These are phyloP conservation scores for Mesocentrotus franciscanus DNA, from an alignment of 53 echinoderm and acorn worm genomes.

Conservation along the genomic window DNA sequence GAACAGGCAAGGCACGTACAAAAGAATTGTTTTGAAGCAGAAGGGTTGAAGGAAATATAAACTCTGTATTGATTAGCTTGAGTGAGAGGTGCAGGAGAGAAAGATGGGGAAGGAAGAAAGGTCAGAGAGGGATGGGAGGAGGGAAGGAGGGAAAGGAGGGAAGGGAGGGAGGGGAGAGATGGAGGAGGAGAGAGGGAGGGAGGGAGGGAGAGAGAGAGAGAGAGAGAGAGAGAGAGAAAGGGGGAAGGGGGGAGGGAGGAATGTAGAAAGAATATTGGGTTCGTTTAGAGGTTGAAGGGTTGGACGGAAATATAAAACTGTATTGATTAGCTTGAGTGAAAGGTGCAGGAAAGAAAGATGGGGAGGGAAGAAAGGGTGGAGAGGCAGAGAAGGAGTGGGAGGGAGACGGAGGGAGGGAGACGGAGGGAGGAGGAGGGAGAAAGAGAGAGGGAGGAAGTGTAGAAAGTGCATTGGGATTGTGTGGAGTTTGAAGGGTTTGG, in stretches of 20 bases:
- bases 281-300: background rate
- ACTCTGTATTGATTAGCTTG: conserved; percentile 7
- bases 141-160: too few relatives aligned
- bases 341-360: background rate
- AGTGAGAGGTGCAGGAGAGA: background rate
- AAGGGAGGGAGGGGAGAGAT: too few relatives aligned
- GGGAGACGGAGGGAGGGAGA: background rate
- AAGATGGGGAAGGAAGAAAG: background rate
- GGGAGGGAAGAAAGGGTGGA: background rate
- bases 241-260: too few relatives aligned
- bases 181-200: too few relatives aligned
- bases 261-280: too few relatives aligned
- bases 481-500: background rate
- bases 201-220: too few relatives aligned
- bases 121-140: too few relatives aligned
- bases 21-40: background rate
- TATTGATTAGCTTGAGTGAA: conserved; percentile 9
- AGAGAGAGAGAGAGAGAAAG: too few relatives aligned
- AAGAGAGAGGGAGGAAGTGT: background rate
- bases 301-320: background rate
- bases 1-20: conserved; percentile 17
- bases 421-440: background rate
- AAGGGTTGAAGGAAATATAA: background rate
- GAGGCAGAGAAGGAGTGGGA: background rate
- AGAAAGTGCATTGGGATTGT: too few relatives aligned